Conservation (phyloP, 2,113 vertebrate species). For the Pogonocichla stellata region DNA sequence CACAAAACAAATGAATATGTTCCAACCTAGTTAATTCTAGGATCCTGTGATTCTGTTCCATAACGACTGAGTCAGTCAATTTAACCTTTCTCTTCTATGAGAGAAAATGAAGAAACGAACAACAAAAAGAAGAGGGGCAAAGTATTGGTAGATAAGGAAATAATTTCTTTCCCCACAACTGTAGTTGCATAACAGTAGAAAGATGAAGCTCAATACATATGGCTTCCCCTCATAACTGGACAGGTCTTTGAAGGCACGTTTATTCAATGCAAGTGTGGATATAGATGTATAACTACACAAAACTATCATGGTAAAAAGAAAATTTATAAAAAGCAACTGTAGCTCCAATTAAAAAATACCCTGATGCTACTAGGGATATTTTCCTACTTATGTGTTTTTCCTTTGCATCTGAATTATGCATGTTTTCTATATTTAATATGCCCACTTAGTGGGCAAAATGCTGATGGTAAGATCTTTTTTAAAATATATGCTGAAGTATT, state of each 20-base stretch:
- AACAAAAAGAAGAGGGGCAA: background rate
- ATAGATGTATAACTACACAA: background rate
- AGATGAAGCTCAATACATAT: background rate
- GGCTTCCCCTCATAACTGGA: background rate
- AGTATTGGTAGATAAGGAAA: background rate
- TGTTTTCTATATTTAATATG: background rate
- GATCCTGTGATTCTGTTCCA: background rate
- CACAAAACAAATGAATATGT: background rate
- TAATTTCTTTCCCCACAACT: background rate
- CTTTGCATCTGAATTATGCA: background rate
- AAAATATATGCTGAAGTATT: background rate
- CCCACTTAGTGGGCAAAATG: background rate
- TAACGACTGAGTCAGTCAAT: accelerated
- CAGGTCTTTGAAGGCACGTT: background rate
- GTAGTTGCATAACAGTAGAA: background rate
- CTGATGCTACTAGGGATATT: background rate
- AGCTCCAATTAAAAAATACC: background rate
- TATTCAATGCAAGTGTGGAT: background rate
- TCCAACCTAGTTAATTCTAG: background rate
- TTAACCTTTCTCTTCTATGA: background rate
- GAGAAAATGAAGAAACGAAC: background rate
- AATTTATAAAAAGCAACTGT: background rate
- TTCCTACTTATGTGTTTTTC: background rate
- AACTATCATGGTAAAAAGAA: background rate
- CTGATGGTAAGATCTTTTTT: background rate